A percentile compares a stretch with the other conserved stretches of the same genome.
phyloP scores from a whole-genome alignment of 2,888 invertebrate species.

The Aphrophora alni region DNA sequence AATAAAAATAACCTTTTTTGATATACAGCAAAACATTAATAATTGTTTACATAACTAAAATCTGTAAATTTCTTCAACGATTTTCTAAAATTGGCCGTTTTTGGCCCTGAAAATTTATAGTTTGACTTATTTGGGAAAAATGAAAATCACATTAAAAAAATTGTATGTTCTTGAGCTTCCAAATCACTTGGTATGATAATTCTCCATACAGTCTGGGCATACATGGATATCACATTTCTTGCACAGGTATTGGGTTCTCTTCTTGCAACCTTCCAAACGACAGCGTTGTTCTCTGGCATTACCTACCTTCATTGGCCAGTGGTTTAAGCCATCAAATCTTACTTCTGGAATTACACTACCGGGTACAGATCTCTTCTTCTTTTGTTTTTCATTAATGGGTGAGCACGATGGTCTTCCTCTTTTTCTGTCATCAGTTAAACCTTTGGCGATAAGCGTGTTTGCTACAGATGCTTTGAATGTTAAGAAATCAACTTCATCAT shows the following conservation, averaged over 20 bases:
- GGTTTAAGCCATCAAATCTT: background rate
- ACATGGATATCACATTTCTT: background rate
- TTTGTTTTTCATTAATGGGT: too few relatives aligned
- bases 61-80: too few relatives aligned
- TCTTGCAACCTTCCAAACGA: background rate
- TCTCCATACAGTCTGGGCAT: background rate
- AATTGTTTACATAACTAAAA: too few relatives aligned
- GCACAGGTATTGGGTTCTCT: background rate
- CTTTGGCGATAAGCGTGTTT: background rate
- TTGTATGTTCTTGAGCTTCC: too few relatives aligned
- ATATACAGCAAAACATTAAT: too few relatives aligned
- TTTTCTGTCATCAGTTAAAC: background rate
- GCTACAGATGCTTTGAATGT: background rate
- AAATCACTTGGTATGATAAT: background rate
- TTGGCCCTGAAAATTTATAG: too few relatives aligned
- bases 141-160: too few relatives aligned
- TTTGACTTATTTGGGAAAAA: too few relatives aligned
- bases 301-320: background rate
- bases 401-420: background rate
- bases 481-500: background rate
- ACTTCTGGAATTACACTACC: background rate
- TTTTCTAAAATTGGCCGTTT: too few relatives aligned
- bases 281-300: background rate
- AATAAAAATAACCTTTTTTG: too few relatives aligned
- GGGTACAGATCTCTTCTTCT: background rate